Evolutionary conservation across 2,113 vertebrate genomes (phyloP).

Genomic region (Scalopus aquaticus): DNA sequence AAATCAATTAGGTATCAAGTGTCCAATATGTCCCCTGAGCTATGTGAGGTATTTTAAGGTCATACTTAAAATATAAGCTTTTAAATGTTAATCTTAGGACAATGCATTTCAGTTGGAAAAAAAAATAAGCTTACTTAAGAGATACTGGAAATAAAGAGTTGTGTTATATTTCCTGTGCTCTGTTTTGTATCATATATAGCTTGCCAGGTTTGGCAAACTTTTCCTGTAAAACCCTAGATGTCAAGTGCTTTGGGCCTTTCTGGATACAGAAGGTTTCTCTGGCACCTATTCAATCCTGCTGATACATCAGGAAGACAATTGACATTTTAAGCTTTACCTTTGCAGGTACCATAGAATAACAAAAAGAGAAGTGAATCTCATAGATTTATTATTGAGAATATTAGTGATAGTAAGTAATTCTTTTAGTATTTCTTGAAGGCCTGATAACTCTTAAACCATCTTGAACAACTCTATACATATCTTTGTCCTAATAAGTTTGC

Average conservation of each 20-base stretch:
- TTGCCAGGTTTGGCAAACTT: neutral
- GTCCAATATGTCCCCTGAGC: neutral
- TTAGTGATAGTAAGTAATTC: neutral
- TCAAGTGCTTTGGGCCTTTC: neutral
- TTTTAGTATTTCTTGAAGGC: constrained; percentile 62
- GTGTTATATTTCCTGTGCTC: neutral
- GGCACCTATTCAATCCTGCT: neutral
- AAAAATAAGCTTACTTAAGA: neutral
- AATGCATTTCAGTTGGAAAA: neutral
- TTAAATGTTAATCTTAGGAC: neutral
- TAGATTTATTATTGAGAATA: constrained; percentile 39
- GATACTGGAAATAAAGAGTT: neutral
- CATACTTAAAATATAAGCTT: neutral
- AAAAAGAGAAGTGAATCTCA: constrained; percentile 44
- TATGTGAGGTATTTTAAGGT: neutral
- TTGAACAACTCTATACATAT: constrained; percentile 48
- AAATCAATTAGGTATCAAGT: constrained; percentile 8
- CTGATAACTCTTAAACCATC: constrained; percentile 60
- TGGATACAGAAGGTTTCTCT: neutral
- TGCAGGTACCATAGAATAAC: neutral
- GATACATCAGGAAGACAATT: neutral
- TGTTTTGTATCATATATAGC: neutral
- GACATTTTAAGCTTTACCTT: too few species aligned
- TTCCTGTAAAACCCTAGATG: neutral
- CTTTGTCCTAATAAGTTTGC: constrained; percentile 62